Evolutionary conservation across 2,797 vertebrate species (phyloP).

Genomic region (Fringilla coelebs): DNA sequence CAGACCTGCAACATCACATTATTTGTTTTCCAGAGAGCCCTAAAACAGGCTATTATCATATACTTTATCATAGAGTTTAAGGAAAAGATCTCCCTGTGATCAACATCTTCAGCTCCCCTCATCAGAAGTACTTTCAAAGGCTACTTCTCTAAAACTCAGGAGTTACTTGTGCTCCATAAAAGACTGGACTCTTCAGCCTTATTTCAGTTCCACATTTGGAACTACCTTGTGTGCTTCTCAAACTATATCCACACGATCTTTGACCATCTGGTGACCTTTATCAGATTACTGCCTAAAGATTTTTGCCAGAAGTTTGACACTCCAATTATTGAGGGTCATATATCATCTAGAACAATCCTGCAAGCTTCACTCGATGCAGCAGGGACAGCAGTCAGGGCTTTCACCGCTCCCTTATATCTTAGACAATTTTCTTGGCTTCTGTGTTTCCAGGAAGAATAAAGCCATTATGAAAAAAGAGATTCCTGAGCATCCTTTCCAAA

Average conservation of each 20-base stretch:
- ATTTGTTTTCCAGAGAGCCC: background rate
- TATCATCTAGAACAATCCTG: constrained; percentile 42
- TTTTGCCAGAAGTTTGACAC: constrained; percentile 53
- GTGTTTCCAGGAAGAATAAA: background rate
- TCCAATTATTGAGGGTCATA: constrained; percentile 42
- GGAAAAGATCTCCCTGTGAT: background rate
- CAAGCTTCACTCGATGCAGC: background rate
- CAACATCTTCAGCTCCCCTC: background rate
- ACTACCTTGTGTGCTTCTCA: constrained; percentile 1
- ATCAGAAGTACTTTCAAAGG: background rate
- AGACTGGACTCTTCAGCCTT: background rate
- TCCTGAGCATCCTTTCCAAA: background rate
- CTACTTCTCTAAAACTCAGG: background rate
- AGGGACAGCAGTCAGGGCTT: background rate
- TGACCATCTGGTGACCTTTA: constrained; percentile 60
- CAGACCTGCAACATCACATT: background rate
- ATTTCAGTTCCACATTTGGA: constrained; percentile 12
- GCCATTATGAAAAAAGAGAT: background rate
- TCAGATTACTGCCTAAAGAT: constrained; percentile 49
- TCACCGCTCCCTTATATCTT: background rate
- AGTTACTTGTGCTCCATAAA: background rate
- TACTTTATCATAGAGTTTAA: background rate
- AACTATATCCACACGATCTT: background rate
- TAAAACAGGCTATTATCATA: background rate
- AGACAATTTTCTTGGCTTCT: background rate